A percentile compares a stretch with the other conserved stretches of the same genome.
Evolutionary conservation across 2,888 invertebrate species (phyloP).

Genomic region (Andrena chrysosceles): DNA sequence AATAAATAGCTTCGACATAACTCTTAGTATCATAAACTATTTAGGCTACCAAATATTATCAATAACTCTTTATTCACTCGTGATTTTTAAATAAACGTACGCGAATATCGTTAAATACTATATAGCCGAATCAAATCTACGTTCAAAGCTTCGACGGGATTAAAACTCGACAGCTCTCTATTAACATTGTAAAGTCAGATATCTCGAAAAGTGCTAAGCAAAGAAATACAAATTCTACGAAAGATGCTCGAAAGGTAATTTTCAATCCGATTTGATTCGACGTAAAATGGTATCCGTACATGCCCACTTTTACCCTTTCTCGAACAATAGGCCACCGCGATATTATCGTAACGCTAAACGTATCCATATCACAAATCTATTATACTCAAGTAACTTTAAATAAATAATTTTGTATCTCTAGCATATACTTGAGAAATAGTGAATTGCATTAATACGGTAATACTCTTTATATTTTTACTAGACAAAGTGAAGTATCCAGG

Average conservation of each 20-base stretch:
- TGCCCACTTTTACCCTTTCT: constrained; percentile 26
- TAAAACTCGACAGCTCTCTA: neutral
- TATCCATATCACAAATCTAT: constrained; percentile 65
- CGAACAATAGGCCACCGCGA: constrained; percentile 62
- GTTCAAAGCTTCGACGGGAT: neutral
- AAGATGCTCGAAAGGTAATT: neutral
- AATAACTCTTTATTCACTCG: constrained; percentile 37
- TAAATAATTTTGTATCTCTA: constrained; percentile 63
- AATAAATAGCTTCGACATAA: constrained; percentile 55
- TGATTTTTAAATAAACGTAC: constrained; percentile 22
- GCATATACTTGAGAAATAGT: constrained; percentile 43
- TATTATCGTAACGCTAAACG: constrained; percentile 53
- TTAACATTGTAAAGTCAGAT: neutral
- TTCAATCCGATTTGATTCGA: constrained; percentile 17
- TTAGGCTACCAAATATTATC: constrained; percentile 50
- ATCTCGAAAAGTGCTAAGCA: neutral
- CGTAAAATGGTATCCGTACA: constrained; percentile 15
- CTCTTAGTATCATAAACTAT: constrained; percentile 39
- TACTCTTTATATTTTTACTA: constrained; percentile 27
- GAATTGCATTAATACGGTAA: constrained; percentile 51
- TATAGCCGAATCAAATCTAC: constrained; percentile 23
- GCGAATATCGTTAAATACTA: constrained; percentile 23
- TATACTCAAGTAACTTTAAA: constrained; percentile 51
- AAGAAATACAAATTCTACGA: neutral
- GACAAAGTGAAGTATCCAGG: constrained; percentile 18